Evolutionary conservation across 37 sponge, comb jelly and placozoan species (phyloP).

Genomic region (Mnemiopsis leidyi): DNA sequence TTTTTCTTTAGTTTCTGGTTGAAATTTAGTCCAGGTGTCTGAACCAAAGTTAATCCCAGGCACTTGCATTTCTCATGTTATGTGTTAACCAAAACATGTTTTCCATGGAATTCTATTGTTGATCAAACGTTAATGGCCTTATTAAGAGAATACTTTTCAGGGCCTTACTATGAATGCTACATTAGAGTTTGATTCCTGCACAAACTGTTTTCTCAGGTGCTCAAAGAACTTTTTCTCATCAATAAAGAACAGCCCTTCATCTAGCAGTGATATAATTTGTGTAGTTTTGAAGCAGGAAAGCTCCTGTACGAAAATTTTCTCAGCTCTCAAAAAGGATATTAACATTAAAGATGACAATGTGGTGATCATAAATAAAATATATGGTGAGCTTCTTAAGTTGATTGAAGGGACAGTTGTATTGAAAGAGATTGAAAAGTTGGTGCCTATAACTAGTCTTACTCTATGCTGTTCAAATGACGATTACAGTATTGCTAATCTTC

Average conservation of each 20-base stretch:
- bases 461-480: not conserved
- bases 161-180: not conserved
- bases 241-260: not conserved
- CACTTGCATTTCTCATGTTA: too few species aligned
- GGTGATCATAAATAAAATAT: not conserved
- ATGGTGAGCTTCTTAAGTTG: not conserved
- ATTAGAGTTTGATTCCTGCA: not conserved
- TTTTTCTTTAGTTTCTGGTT: too few species aligned
- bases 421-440: not conserved
- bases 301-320: not conserved
- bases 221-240: not conserved
- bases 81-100: too few species aligned
- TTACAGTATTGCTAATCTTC: not conserved
- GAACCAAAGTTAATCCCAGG: too few species aligned
- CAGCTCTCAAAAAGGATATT: not conserved
- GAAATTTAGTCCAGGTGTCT: too few species aligned
- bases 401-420: not conserved
- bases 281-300: not conserved
- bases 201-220: not conserved
- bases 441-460: not conserved
- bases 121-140: too few species aligned
- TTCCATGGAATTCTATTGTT: too few species aligned
- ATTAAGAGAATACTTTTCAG: too few species aligned
- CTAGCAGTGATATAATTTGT: not conserved
- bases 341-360: not conserved